These are phyloP conservation scores for Indicator indicator DNA, from an alignment of 2,113 vertebrate species.

Conservation along the genomic window DNA sequence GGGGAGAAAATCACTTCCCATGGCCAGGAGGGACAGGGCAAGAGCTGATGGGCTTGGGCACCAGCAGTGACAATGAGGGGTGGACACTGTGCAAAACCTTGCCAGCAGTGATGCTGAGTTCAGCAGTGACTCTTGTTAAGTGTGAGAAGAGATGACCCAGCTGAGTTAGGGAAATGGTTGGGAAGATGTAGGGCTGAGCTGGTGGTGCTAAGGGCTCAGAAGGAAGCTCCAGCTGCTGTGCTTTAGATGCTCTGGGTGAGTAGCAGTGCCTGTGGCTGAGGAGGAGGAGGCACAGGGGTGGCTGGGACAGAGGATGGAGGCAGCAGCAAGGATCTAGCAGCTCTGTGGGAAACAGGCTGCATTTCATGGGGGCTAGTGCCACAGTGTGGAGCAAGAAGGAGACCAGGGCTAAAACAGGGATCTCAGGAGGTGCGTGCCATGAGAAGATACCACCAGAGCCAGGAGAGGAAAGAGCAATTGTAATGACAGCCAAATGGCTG, in stretches of 20 bases:
- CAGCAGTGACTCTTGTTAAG: not conserved
- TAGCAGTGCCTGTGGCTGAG: rapidly evolving
- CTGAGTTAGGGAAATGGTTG: not conserved
- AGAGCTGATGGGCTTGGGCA: not conserved
- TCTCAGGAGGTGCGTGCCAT: not conserved
- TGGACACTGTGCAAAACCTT: not conserved
- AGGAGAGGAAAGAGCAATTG: not conserved
- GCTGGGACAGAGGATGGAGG: no score
- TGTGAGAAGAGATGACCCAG: not conserved
- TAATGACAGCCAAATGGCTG: not conserved
- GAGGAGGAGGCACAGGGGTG: not conserved
- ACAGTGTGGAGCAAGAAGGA: not conserved
- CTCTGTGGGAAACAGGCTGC: not conserved
- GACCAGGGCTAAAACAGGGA: no score
- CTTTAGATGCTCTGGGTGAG: not conserved
- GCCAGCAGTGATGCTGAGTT: not conserved
- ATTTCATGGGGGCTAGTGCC: not conserved
- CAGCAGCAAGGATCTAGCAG: not conserved
- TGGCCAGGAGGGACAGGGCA: not conserved
- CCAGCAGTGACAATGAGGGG: not conserved
- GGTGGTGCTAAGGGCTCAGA: not conserved
- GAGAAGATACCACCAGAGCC: not conserved
- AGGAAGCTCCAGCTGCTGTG: not conserved
- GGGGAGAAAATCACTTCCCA: not conserved
- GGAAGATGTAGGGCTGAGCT: not conserved